Evolutionary conservation across 2,113 vertebrate genomes (phyloP).

Genomic region (Clarias gariepinus): DNA sequence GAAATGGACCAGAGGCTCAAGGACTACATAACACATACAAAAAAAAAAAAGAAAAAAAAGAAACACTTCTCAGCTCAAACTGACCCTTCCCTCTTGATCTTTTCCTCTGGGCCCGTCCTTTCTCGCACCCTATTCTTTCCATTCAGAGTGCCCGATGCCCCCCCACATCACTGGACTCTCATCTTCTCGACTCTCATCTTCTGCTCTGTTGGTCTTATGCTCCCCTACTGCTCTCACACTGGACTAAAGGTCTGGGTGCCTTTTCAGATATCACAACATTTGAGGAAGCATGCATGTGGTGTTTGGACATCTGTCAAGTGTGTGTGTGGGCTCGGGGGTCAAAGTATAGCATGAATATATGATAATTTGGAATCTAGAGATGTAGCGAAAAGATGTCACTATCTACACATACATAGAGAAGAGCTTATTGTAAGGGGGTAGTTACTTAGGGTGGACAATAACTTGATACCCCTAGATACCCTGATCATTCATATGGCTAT

Average conservation of each 20-base stretch:
- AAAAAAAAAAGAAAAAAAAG: not conserved
- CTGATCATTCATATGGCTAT: not conserved
- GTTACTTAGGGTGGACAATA: not conserved
- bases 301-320: slow-evolving; percentile 16
- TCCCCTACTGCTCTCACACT: slow-evolving; percentile 19
- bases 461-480: not conserved
- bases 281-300: not conserved
- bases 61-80: not conserved
- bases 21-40: slow-evolving; percentile 63
- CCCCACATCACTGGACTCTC: slow-evolving; percentile 6
- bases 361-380: not conserved
- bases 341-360: not conserved
- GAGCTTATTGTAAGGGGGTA: not conserved
- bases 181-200: slow-evolving; percentile 3
- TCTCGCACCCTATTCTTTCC: slow-evolving; percentile 28
- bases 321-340: slow-evolving; percentile 18
- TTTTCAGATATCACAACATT: slow-evolving; percentile 7
- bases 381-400: not conserved
- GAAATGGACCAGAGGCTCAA: slow-evolving; percentile 61
- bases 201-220: slow-evolving; percentile 22
- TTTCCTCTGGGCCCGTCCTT: slow-evolving; percentile 28
- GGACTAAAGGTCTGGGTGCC: not conserved
- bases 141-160: slow-evolving; percentile 25
- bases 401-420: not conserved
- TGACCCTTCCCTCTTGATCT: slow-evolving; percentile 32